These are phyloP conservation scores for Tragelaphus imberbis DNA, from an alignment of 2,113 vertebrate genomes.

Conservation along the genomic window DNA sequence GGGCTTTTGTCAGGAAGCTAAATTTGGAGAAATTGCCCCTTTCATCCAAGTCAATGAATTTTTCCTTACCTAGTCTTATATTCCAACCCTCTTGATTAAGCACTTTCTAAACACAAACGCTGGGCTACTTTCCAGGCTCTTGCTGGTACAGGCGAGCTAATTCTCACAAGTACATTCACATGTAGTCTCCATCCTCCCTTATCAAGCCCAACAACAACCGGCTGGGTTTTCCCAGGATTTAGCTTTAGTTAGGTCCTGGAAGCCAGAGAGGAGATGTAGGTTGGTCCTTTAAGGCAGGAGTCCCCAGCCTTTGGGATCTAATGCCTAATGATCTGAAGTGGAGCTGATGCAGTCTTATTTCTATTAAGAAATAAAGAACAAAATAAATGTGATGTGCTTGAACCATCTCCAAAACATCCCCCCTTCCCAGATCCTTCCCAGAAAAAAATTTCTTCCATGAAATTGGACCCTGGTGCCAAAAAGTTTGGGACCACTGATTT, in stretches of 20 bases:
- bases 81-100: neutral
- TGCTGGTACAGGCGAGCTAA: neutral
- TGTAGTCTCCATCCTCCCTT: neutral
- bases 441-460: neutral
- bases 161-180: neutral
- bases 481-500: neutral
- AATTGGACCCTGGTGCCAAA: neutral
- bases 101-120: neutral
- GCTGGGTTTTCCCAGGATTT: neutral
- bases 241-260: neutral
- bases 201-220: neutral
- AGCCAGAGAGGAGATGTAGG: neutral
- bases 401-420: neutral
- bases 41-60: neutral
- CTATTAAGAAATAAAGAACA: neutral
- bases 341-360: neutral
- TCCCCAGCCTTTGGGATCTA: neutral
- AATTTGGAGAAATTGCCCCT: neutral
- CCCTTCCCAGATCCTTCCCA: neutral
- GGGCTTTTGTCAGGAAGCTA: neutral
- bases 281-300: neutral
- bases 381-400: neutral
- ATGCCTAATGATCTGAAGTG: neutral
- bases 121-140: neutral
- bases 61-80: neutral